Conservation (phyloP, 2,888 invertebrate species). For the Flexamia atlantica region DNA sequence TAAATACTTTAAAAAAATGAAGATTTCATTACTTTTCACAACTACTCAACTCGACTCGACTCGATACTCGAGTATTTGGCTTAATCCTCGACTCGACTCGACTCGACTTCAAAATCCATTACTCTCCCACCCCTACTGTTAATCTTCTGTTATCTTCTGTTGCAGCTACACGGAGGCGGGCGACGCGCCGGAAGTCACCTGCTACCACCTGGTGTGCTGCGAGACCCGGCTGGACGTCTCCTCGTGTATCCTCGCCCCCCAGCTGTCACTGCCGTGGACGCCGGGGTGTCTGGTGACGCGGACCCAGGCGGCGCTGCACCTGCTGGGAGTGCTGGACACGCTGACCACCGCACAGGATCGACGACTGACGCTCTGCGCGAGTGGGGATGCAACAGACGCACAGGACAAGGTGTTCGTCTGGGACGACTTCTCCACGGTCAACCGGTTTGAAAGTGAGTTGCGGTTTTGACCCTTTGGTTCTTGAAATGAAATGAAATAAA, state of each 20-base stretch:
- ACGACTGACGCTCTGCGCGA: conserved; percentile 76
- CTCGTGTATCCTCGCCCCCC: conserved; percentile 86
- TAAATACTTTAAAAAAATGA: too few species aligned
- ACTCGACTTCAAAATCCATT: too few species aligned
- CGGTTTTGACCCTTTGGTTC: too few species aligned
- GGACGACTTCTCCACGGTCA: conserved; percentile 90
- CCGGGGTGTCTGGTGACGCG: conserved; percentile 84
- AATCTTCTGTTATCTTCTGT: too few species aligned
- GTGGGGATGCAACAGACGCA: conserved; percentile 76
- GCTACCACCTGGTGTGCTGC: conserved; percentile 90
- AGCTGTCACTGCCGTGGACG: conserved; percentile 88
- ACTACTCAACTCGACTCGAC: too few species aligned
- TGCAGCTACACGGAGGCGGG: conserved; percentile 64
- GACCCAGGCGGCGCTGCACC: conserved; percentile 93
- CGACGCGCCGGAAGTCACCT: conserved; percentile 78
- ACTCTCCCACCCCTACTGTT: too few species aligned
- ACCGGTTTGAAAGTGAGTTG: conserved; percentile 89
- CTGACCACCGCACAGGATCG: conserved; percentile 89
- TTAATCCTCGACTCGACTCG: too few species aligned
- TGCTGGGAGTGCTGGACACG: conserved; percentile 93
- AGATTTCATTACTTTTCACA: too few species aligned
- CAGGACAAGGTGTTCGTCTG: conserved; percentile 82
- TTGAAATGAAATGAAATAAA: too few species aligned
- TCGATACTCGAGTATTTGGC: too few species aligned
- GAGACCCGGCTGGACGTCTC: conserved; percentile 77